Conservation (phyloP, 2,888 invertebrate genomes). For the Caenorhabditis uteleia region DNA sequence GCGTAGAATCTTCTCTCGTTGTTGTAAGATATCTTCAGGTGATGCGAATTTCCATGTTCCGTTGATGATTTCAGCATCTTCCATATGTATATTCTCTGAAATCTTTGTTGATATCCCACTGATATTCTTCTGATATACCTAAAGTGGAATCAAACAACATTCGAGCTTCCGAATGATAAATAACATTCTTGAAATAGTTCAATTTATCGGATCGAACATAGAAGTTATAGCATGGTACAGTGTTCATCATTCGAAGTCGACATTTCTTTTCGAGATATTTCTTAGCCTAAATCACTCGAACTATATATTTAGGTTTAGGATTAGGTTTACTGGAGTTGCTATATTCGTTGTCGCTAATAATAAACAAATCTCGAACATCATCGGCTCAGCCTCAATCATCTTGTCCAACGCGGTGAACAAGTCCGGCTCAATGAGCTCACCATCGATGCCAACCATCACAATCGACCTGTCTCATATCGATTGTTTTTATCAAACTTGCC, state of each 20-base stretch:
- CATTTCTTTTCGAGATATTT: background rate
- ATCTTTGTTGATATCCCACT: no score
- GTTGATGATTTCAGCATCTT: slow-evolving; percentile 16
- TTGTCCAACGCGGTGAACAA: background rate
- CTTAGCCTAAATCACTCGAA: no score
- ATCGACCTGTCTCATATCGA: background rate
- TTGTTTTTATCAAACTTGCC: no score
- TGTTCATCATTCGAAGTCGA: no score
- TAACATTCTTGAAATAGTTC: background rate
- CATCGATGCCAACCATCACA: background rate
- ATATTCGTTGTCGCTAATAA: background rate
- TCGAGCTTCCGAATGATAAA: background rate
- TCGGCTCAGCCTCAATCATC: background rate
- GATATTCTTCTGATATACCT: no score
- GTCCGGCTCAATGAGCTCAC: background rate
- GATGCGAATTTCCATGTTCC: slow-evolving; percentile 30
- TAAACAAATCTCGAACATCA: background rate
- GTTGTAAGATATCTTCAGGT: slow-evolving; percentile 21
- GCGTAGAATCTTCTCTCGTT: slow-evolving; percentile 20
- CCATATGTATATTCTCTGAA: background rate
- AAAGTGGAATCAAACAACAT: background rate
- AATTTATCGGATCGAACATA: no score
- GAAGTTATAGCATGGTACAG: no score
- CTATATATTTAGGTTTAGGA: no score
- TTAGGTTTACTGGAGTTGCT: no score